Base-by-base conservation (phyloP, 2,888 invertebrate species). In the Aleiodes testaceus region DNA sequence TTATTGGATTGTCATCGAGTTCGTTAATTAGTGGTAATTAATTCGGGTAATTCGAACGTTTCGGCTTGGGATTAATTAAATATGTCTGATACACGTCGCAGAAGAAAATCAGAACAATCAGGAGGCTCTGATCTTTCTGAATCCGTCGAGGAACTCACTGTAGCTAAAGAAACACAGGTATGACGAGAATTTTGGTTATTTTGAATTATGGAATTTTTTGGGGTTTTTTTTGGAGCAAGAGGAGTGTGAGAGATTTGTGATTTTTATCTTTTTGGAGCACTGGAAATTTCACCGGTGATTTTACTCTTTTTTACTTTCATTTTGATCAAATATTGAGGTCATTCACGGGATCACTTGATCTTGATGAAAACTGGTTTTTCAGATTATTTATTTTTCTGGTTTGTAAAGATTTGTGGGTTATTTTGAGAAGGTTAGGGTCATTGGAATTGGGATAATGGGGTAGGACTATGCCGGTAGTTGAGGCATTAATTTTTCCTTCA, bases 11-110 rank as follows among this genome's bases (percentile, higher is more conserved):
- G n/a, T n/a, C 9, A 36, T 36, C 7, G 3, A 36, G 9, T 36
- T 36, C 9, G 1, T 6, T 2, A 36, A 36, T 36, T 36, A 9
- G 7, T 36, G 36, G 7, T 2, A 36, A 36, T 36, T 36, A 9
- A 1, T 36, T 6, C 0, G 9, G 36, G 7, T 7, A 36, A 36
- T 36, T 36, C 36, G 36, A 36, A 36, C 36, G 6, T 36, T 36
- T 9, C 36, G 36, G 36, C 11, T 47, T 47, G 4, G 6, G 36
- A 36, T 36, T 36, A 36, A 36, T 36, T 63, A 70, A 78, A 79
- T 64, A 87, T 87, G 87, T 85, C 87, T 74, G 86, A 87, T 75
- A 79, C 79, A 53, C 80, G 86, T 72, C 86, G 86, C 76, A 86
- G 87, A 72, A 82, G 85, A 73, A 85, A 82, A 74, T 83, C 82